These are phyloP conservation scores for Lophotriccus pileatus DNA, from an alignment of 2,797 vertebrate genomes.

Conservation along the genomic window DNA sequence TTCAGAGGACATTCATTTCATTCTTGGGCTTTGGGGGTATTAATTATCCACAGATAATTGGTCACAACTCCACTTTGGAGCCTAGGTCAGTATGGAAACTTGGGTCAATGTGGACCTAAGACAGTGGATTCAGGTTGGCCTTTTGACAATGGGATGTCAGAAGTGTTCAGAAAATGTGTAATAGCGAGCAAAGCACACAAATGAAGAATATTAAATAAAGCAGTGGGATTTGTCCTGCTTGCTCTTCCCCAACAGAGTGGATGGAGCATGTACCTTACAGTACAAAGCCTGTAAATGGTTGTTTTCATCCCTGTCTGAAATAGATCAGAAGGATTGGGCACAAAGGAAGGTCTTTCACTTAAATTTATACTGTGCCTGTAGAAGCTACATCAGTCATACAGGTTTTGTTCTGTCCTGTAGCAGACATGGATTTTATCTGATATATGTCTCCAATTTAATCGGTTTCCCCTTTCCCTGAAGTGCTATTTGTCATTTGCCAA, in stretches of 20 bases:
- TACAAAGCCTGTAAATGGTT: not conserved
- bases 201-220: not conserved
- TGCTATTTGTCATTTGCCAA: not conserved
- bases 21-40: not conserved
- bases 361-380: not conserved
- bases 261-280: not conserved
- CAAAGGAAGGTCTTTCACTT: not conserved
- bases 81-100: not conserved
- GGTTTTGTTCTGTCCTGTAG: not conserved
- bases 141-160: not conserved
- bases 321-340: not conserved
- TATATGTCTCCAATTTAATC: not conserved
- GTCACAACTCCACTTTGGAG: not conserved
- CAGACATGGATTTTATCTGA: not conserved
- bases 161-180: not conserved
- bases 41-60: not conserved
- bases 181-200: not conserved
- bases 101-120: not conserved
- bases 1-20: not conserved
- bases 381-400: not conserved
- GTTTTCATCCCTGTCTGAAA: not conserved
- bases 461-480: not conserved
- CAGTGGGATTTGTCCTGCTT: not conserved
- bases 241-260: not conserved
- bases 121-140: not conserved